These are phyloP conservation scores for Poeciliopsis occidentalis DNA, from an alignment of 2,113 vertebrate genomes.

Conservation along the genomic window DNA sequence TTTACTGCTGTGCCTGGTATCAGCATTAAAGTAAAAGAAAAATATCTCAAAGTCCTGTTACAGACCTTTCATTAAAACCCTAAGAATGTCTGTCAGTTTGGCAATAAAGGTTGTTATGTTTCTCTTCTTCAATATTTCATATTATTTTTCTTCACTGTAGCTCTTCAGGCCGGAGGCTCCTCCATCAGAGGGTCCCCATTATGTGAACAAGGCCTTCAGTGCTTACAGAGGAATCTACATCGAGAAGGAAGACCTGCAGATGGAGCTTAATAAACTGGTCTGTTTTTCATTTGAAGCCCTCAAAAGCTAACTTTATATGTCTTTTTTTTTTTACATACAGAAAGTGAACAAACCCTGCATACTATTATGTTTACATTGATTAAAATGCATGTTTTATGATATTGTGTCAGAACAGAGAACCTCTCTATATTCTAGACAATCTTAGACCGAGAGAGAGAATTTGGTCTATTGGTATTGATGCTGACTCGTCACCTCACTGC, in stretches of 20 bases:
- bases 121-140: neutral
- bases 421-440: neutral
- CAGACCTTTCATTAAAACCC: neutral
- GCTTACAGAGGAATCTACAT: slow-evolving; percentile 95
- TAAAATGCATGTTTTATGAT: neutral
- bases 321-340: neutral
- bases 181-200: slow-evolving; percentile 89
- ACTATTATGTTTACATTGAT: too few species aligned
- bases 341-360: too few species aligned
- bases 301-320: slow-evolving; percentile 10
- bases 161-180: slow-evolving; percentile 79
- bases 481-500: neutral
- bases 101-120: neutral
- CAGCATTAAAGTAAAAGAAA: too few species aligned
- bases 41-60: too few species aligned
- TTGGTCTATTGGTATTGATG: neutral
- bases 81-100: neutral
- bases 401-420: neutral
- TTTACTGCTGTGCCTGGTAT: neutral
- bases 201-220: slow-evolving; percentile 95
- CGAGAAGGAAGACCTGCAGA: slow-evolving; percentile 89
- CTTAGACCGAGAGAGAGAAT: neutral
- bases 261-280: slow-evolving; percentile 91
- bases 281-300: slow-evolving; percentile 25
- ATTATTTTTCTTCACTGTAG: slow-evolving; percentile 47